Conservation (phyloP, 2,888 invertebrate species). For the Melieria picta region DNA sequence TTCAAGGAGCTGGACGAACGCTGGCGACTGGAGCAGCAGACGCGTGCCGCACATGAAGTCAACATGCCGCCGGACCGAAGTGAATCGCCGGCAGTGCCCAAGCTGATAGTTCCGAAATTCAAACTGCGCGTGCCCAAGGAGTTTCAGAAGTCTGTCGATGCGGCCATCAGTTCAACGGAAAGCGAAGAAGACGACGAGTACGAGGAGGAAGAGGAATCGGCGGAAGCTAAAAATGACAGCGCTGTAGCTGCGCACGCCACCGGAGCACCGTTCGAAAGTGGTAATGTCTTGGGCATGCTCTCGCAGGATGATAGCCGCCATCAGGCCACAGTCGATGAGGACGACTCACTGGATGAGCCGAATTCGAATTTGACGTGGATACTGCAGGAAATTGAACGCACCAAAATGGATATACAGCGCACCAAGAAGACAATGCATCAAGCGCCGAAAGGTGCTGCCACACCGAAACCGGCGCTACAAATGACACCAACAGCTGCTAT, state of each 20-base stretch:
- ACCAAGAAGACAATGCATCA: constrained; percentile 52
- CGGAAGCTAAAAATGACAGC: not conserved
- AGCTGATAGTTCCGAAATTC: constrained; percentile 72
- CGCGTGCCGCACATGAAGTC: not conserved
- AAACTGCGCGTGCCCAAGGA: constrained; percentile 75
- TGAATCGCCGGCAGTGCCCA: constrained; percentile 5
- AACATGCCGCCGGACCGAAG: not conserved
- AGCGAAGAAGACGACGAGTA: constrained; percentile 47
- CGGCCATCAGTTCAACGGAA: constrained; percentile 62
- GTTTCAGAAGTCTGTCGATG: constrained; percentile 66
- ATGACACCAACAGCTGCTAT: not conserved
- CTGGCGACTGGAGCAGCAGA: constrained; percentile 40
- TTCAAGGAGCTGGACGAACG: constrained; percentile 45
- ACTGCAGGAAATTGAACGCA: constrained; percentile 60
- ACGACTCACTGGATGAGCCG: constrained; percentile 49
- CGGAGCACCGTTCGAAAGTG: constrained; percentile 38
- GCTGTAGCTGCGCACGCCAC: constrained; percentile 31
- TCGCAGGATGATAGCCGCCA: constrained; percentile 10
- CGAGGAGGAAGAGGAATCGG: constrained; percentile 11
- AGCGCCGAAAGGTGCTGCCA: constrained; percentile 7
- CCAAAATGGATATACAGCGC: constrained; percentile 58
- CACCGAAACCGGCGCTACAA: not conserved
- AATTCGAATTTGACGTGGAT: constrained; percentile 53
- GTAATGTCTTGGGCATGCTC: constrained; percentile 44
- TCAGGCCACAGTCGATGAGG: constrained; percentile 39